These are phyloP conservation scores for Laticauda laticaudata DNA, from an alignment of 2,113 vertebrate species.

Conservation along the genomic window DNA sequence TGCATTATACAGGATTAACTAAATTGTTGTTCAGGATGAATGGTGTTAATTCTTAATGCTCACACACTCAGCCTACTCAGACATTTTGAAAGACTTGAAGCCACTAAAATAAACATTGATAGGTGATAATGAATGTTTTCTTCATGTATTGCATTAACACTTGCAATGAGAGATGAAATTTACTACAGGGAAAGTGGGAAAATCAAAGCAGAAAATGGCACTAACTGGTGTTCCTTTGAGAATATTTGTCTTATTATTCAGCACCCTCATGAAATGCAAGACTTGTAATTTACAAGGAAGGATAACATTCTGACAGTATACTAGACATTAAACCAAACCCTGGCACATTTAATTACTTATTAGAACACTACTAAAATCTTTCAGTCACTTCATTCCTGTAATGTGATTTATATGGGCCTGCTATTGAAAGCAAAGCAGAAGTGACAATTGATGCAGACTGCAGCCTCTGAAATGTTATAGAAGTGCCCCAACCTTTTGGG, in stretches of 20 bases:
- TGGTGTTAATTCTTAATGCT: conserved; percentile 7
- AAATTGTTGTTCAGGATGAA: background rate
- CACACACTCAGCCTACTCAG: background rate
- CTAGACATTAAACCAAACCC: background rate
- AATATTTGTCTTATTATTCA: background rate
- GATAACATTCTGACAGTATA: background rate
- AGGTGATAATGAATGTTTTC: conserved; percentile 38
- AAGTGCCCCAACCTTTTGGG: no score
- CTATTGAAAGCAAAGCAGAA: background rate
- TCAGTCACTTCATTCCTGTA: background rate
- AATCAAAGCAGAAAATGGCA: conserved; percentile 12
- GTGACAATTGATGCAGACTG: background rate
- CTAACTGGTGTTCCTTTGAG: conserved; percentile 9
- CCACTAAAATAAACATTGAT: background rate
- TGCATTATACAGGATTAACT: background rate
- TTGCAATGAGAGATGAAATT: conserved; percentile 19
- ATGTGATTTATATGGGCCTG: background rate
- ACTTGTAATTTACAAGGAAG: background rate
- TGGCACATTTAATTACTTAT: background rate
- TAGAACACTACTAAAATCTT: background rate
- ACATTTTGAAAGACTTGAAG: background rate
- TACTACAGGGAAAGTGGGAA: conserved; percentile 20
- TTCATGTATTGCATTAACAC: background rate
- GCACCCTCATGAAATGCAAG: background rate
- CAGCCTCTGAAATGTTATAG: background rate